Conservation (phyloP, 2,797 vertebrate species). For the Xenops minutus region DNA sequence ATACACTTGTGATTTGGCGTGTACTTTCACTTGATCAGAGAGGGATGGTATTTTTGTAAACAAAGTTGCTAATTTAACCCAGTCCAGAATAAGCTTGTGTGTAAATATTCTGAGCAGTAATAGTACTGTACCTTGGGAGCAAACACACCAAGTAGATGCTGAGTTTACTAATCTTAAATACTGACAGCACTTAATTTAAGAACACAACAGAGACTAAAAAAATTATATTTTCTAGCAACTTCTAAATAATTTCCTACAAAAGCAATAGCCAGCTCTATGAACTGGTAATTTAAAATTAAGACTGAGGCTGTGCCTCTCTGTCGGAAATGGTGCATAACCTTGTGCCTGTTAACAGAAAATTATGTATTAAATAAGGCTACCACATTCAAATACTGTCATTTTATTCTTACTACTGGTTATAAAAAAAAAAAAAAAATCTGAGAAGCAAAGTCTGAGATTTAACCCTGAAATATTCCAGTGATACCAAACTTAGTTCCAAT, state of each 20-base stretch:
- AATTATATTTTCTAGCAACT: not conserved
- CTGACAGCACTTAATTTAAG: not conserved
- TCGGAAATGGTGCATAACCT: not conserved
- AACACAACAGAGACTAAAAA: not conserved
- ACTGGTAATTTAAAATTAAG: not conserved
- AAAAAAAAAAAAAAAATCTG: not conserved
- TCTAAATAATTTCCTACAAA: not conserved
- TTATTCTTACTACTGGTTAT: not conserved
- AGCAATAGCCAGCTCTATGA: not conserved
- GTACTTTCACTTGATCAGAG: slow-evolving; percentile 67
- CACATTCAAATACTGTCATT: not conserved
- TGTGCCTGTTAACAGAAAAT: not conserved
- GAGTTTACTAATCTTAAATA: slow-evolving; percentile 48
- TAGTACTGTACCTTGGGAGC: slow-evolving; percentile 43
- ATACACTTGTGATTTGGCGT: slow-evolving; percentile 67
- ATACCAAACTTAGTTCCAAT: not conserved
- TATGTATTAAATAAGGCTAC: not conserved
- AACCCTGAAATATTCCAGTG: not conserved
- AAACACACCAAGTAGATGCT: slow-evolving; percentile 16
- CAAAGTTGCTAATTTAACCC: slow-evolving; percentile 69
- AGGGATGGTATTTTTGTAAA: slow-evolving; percentile 70
- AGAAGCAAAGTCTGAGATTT: not conserved
- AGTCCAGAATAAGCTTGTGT: slow-evolving; percentile 64
- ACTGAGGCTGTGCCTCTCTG: not conserved
- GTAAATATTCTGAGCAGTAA: slow-evolving; percentile 63